Evolutionary conservation across 1,140 invertebrate species (phyloP).

Genomic region (Pseudomyrmex sp.): DNA sequence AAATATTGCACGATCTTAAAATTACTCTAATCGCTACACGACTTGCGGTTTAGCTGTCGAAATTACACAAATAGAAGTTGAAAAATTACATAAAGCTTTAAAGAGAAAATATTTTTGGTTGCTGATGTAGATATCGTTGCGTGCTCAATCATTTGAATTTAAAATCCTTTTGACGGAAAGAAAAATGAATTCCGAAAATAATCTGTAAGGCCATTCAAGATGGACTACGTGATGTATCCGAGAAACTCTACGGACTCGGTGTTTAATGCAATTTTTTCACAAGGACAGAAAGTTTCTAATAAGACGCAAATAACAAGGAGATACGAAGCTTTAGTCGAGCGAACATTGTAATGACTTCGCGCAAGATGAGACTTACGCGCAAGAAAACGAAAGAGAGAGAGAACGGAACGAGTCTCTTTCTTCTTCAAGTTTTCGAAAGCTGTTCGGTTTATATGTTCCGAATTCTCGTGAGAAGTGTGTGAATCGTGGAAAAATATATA

Average conservation of each 20-base stretch:
- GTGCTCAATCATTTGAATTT: background rate
- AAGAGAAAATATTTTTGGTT: background rate
- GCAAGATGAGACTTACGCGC: constrained; percentile 23
- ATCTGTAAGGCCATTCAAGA: constrained; percentile 25
- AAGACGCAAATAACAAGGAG: background rate
- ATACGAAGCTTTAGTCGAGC: background rate
- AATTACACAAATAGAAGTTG: no score
- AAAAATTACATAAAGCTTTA: no score
- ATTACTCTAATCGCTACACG: background rate
- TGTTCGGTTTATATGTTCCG: background rate
- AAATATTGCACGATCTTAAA: background rate
- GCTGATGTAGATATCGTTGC: background rate
- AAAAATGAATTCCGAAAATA: constrained; percentile 23
- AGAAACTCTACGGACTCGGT: background rate
- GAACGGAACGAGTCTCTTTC: background rate
- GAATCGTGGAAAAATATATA: background rate
- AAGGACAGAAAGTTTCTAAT: constrained; percentile 20
- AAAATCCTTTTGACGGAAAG: background rate
- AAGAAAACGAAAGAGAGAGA: background rate
- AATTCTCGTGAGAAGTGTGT: constrained; percentile 8
- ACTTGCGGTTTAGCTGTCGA: no score
- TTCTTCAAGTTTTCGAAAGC: background rate
- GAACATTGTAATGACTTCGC: constrained; percentile 1
- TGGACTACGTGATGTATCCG: constrained; percentile 28
- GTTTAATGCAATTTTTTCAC: background rate